phyloP scores from a whole-genome alignment of 2,888 invertebrate species.

The Plebejus anna region DNA sequence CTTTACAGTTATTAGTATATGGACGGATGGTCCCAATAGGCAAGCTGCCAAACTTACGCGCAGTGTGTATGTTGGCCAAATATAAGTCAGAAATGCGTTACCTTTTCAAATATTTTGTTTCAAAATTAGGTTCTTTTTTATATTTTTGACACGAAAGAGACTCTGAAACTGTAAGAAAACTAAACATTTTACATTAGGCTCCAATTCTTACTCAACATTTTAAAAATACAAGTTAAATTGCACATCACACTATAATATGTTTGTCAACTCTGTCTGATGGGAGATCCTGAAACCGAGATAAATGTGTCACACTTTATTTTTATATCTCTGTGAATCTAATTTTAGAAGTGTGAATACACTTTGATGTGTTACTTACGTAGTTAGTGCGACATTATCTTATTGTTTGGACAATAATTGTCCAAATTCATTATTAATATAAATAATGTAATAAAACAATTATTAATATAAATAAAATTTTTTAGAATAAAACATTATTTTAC shows the following conservation, averaged over 20 bases:
- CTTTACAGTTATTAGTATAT: not conserved
- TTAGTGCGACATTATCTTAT: not conserved
- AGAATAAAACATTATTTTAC: too few relatives aligned
- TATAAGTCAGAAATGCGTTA: constrained; percentile 1
- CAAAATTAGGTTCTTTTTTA: not conserved
- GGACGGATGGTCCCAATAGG: constrained; percentile 31
- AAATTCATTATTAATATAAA: too few relatives aligned
- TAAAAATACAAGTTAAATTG: not conserved
- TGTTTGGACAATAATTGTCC: not conserved
- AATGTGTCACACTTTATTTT: constrained; percentile 27
- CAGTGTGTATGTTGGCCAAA: constrained; percentile 25
- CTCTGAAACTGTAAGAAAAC: not conserved
- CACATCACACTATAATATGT: constrained; percentile 17
- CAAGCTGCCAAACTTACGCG: constrained; percentile 31
- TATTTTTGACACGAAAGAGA: not conserved
- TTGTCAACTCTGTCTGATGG: constrained; percentile 3
- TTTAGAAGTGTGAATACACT: constrained; percentile 22
- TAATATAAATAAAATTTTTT: too few relatives aligned
- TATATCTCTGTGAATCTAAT: constrained; percentile 4
- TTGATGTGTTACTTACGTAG: not conserved
- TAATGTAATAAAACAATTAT: too few relatives aligned
- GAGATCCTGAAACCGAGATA: constrained; percentile 29
- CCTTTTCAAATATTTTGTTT: not conserved
- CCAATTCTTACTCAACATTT: too few relatives aligned
- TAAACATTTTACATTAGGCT: too few relatives aligned